Percentiles rank a stretch among this genome's conserved stretches.
Conservation (phyloP, 2,888 invertebrate species). For the Agriopis aurantiaria region DNA sequence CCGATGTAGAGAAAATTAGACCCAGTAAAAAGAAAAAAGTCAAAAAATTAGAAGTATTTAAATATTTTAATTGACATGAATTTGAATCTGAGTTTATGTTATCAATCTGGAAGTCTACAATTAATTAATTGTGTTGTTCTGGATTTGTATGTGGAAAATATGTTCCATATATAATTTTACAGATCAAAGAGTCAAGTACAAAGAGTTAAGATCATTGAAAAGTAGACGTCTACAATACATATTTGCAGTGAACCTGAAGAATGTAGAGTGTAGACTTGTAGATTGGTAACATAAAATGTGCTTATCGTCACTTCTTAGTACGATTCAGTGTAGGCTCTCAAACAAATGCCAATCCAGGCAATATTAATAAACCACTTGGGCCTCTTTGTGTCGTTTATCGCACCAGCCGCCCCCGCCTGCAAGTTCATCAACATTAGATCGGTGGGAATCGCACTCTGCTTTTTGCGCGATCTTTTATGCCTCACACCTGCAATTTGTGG, state of each 20-base stretch:
- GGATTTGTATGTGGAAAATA: background rate
- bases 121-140: background rate
- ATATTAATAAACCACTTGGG: too few species aligned
- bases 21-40: constrained; percentile 6
- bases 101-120: background rate
- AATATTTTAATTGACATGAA: background rate
- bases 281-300: background rate
- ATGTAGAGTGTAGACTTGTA: background rate
- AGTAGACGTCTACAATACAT: background rate
- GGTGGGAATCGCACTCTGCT: too few species aligned
- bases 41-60: background rate
- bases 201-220: too few species aligned
- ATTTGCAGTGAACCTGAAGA: background rate
- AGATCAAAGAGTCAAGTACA: too few species aligned
- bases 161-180: background rate
- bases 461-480: too few species aligned
- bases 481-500: too few species aligned
- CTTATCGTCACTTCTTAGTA: too few species aligned
- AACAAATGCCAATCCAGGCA: too few species aligned
- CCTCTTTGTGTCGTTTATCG: too few species aligned
- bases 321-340: too few species aligned
- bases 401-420: too few species aligned
- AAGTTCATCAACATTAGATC: too few species aligned
- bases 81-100: background rate
- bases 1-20: constrained; percentile 15